Evolutionary conservation across 1,140 invertebrate species (phyloP).

Genomic region (Pseudobourletiella spinata): DNA sequence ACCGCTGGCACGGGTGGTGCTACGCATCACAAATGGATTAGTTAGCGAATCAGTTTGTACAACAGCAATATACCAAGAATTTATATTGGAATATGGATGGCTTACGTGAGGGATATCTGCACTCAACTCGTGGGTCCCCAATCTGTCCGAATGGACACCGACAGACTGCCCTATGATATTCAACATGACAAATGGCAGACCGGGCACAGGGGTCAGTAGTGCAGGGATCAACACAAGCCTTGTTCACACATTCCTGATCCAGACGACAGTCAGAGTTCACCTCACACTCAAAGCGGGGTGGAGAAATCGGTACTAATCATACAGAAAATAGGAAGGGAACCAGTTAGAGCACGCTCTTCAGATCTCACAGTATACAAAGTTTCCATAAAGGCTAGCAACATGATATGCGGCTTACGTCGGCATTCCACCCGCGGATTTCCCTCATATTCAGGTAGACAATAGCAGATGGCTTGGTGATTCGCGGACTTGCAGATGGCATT

Average conservation of each 20-base stretch:
- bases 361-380: too few species aligned
- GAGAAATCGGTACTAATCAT: too few species aligned
- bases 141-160: slow-evolving; percentile 65
- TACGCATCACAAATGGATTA: background rate
- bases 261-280: slow-evolving; percentile 62
- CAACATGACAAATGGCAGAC: slow-evolving; percentile 53
- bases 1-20: slow-evolving; percentile 10
- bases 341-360: too few species aligned
- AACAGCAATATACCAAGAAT: too few species aligned
- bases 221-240: slow-evolving; percentile 70
- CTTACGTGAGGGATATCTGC: slow-evolving; percentile 33
- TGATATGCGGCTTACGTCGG: too few species aligned
- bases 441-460: slow-evolving; percentile 64
- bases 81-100: background rate
- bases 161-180: slow-evolving; percentile 64
- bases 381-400: too few species aligned
- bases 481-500: slow-evolving; percentile 63
- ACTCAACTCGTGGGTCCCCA: slow-evolving; percentile 59
- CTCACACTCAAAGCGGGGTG: slow-evolving; percentile 55
- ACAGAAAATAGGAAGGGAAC: too few species aligned
- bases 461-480: slow-evolving; percentile 64
- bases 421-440: slow-evolving; percentile 78
- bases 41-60: background rate
- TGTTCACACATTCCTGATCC: slow-evolving; percentile 64
- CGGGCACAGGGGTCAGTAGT: slow-evolving; percentile 57